These are phyloP conservation scores for Dicyrtoma fusca DNA, from an alignment of 2,888 invertebrate species.

Conservation along the genomic window DNA sequence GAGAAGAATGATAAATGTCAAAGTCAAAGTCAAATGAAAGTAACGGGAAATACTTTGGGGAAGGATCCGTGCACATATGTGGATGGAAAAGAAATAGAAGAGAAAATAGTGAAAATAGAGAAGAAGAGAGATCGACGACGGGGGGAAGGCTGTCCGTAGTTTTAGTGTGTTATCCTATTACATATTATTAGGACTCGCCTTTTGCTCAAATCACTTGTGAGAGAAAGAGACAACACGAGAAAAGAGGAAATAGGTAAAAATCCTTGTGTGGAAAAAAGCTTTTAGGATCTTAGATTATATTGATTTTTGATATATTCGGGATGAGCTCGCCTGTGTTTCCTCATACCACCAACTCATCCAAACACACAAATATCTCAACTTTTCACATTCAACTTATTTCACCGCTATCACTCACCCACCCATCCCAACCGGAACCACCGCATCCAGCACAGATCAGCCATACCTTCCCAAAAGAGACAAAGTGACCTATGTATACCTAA, in stretches of 20 bases:
- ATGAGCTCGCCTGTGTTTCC: conserved; percentile 23
- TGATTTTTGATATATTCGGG: conserved; percentile 37
- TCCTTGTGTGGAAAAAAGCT: conserved; percentile 32
- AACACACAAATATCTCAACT: conserved; percentile 1
- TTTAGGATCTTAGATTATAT: conserved; percentile 39
- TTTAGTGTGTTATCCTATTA: conserved; percentile 18
- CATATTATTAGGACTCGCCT: conserved; percentile 6
- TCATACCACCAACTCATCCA: not conserved
- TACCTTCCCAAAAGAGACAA: too few species aligned
- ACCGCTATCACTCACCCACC: not conserved
- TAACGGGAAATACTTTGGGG: not conserved
- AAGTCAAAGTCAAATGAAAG: not conserved
- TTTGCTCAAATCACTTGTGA: not conserved
- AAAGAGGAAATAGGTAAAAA: not conserved
- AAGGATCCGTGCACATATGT: not conserved
- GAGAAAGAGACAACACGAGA: not conserved
- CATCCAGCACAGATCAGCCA: too few species aligned
- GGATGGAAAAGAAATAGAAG: too few species aligned
- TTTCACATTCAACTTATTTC: conserved; percentile 11
- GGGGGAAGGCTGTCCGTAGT: not conserved
- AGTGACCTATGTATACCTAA: too few species aligned
- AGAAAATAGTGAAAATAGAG: not conserved
- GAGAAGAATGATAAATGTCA: not conserved
- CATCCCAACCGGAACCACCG: not conserved
- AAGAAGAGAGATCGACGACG: not conserved